Percentiles rank a stretch among this genome's conserved stretches.
phyloP scores from a whole-genome alignment of 2,797 vertebrate species.

The Melanotaenia parkinsoni region DNA sequence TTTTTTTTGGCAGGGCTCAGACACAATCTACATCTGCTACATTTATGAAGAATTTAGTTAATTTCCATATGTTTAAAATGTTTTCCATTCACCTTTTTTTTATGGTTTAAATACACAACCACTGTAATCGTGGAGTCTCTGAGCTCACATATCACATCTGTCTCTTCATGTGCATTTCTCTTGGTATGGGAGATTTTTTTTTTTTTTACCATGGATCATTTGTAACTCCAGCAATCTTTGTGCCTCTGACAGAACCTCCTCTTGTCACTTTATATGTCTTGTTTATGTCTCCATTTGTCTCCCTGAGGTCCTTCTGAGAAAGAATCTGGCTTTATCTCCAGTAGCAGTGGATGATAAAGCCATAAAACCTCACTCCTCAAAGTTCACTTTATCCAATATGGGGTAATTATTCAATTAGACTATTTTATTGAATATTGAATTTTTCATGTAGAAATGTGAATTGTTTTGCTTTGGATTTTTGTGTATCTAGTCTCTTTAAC shows the following conservation, averaged over 20 bases:
- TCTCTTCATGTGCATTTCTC: background rate
- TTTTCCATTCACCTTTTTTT: background rate
- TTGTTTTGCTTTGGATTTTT: background rate
- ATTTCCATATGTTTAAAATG: background rate
- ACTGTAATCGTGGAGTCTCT: background rate
- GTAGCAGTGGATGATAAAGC: background rate
- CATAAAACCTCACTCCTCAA: background rate
- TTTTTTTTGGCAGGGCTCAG: background rate
- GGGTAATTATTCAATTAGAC: background rate
- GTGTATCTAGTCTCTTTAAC: background rate
- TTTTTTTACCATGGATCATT: slow-evolving; percentile 16
- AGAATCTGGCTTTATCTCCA: slow-evolving; percentile 27
- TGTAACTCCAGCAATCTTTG: slow-evolving; percentile 26
- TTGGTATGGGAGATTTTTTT: slow-evolving; percentile 9
- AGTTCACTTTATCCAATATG: background rate
- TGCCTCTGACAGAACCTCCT: slow-evolving; percentile 25
- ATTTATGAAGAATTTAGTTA: background rate
- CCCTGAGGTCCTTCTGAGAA: slow-evolving; percentile 25
- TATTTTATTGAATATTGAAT: background rate
- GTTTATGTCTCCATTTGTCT: slow-evolving; percentile 37
- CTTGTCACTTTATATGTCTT: slow-evolving; percentile 42
- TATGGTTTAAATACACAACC: background rate
- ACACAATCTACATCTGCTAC: slow-evolving; percentile 2
- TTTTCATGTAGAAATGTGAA: background rate
- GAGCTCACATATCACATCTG: background rate